These are phyloP conservation scores for Euborellia annulipes DNA, from an alignment of 1,140 invertebrate species.

Conservation along the genomic window DNA sequence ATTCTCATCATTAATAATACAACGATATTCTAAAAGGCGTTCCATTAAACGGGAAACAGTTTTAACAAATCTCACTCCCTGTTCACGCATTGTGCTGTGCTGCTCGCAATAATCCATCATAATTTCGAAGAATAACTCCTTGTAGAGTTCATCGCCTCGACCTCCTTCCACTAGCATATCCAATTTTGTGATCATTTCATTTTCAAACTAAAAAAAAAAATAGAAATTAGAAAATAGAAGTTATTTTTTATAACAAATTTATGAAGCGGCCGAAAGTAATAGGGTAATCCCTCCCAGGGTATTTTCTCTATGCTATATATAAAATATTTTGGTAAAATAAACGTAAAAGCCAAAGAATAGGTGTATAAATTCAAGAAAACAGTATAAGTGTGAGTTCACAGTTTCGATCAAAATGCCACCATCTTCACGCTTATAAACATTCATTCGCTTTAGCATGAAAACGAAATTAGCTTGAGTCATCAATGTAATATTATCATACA, in stretches of 20 bases:
- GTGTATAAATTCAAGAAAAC: too few relatives aligned
- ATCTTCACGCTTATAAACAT: too few relatives aligned
- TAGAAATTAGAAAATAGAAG: too few relatives aligned
- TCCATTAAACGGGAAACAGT: conserved; percentile 63
- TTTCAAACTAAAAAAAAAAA: conserved; percentile 46
- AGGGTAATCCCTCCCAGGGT: too few relatives aligned
- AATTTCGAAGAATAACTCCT: conserved; percentile 54
- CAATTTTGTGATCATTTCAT: conserved; percentile 83
- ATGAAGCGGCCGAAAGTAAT: background rate
- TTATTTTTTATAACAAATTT: too few relatives aligned
- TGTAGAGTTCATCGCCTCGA: conserved; percentile 56
- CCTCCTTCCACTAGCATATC: conserved; percentile 77
- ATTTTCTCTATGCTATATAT: too few relatives aligned
- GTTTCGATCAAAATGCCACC: too few relatives aligned
- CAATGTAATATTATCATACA: too few relatives aligned
- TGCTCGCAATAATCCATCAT: conserved; percentile 51
- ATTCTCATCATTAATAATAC: conserved; percentile 64
- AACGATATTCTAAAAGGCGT: conserved; percentile 66
- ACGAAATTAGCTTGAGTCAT: too few relatives aligned
- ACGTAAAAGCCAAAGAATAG: background rate
- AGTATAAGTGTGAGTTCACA: too few relatives aligned
- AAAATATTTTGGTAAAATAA: background rate
- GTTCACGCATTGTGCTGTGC: conserved; percentile 48
- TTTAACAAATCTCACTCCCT: conserved; percentile 49
- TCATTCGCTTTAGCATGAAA: too few relatives aligned